Conservation (phyloP, 2,797 vertebrate species). For the Peromyscus aztecus region DNA sequence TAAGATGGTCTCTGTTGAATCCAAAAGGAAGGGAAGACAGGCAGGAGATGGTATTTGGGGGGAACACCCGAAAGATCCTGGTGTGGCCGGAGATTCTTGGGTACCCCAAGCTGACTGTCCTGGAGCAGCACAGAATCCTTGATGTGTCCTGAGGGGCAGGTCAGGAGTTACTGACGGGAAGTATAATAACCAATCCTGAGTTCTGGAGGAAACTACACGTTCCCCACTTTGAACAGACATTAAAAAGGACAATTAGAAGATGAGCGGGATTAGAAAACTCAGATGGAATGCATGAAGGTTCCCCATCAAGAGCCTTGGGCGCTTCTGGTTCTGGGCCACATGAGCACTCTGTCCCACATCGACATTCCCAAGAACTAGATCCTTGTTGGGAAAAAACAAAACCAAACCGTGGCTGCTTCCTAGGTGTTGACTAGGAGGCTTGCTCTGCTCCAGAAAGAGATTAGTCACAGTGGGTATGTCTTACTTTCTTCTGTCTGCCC, state of each 20-base stretch:
- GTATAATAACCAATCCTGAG: neutral
- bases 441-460: neutral
- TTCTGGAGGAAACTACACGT: neutral
- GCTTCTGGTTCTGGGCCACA: neutral
- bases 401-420: neutral
- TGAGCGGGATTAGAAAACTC: neutral
- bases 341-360: neutral
- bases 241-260: conserved; percentile 25
- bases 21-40: conserved; percentile 80
- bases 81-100: conserved; percentile 80
- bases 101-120: conserved; percentile 64
- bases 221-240: neutral
- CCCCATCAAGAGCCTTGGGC: neutral
- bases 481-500: neutral
- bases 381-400: neutral
- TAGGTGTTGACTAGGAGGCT: neutral
- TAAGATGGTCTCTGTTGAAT: conserved; percentile 71
- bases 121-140: conserved; percentile 81
- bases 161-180: conserved; percentile 47
- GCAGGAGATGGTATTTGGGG: conserved; percentile 81
- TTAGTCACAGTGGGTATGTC: too few species aligned
- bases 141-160: conserved; percentile 77
- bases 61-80: conserved; percentile 84
- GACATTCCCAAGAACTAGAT: neutral
- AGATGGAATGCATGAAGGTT: neutral